Base-by-base conservation (phyloP, 2,113 vertebrate genomes). In the Anhinga anhinga region DNA sequence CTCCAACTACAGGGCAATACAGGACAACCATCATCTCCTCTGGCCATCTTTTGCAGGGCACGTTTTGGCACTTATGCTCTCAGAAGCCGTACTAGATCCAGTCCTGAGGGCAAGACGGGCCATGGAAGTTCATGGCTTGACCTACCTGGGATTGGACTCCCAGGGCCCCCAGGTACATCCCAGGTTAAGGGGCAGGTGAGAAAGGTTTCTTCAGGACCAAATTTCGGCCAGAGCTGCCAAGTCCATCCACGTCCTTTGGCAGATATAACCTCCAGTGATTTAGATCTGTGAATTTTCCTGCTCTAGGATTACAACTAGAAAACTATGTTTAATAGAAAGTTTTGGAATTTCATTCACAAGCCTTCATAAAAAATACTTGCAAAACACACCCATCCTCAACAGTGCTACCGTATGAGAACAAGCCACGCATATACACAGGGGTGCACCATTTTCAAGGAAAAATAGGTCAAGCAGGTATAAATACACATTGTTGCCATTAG, bases 101-200 rank as follows among this genome's bases (percentile, higher is more conserved):
- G 23, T 49, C 15, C 49, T 11, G 13, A 63, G 9, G 34, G 44
- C 1, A 0, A 61, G 25, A 69, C 0, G 0, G 18, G 22, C 18
- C 1, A 1, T 14, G 29, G 32, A 87, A 47, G 9, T 63, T 79
- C 36, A 58, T 2, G 15, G 30, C 30, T 38, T 6, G 18, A 90
- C 9, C 45, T 53, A 26, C 13, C 18, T 15, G 34, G 21, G 47
- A 49, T 0, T 66, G 25, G 45, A 42, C 38, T 47, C n/a, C 15
- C 12, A 30, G 21, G n/a, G 13, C 1, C 27, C 11, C 38, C 21
- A 27, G 10, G 32, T 10, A 63, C 10, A n/a, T 32, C 23, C 6
- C 42, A 47, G 38, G 13, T 27, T 25, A 86, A 32, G 34, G 1
- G 7, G 36, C 32, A 53, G 9, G 21, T 32, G 13, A 78, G 32